Evolutionary conservation across 2,113 vertebrate genomes (phyloP).

Genomic region (Coptodon rendalli): DNA sequence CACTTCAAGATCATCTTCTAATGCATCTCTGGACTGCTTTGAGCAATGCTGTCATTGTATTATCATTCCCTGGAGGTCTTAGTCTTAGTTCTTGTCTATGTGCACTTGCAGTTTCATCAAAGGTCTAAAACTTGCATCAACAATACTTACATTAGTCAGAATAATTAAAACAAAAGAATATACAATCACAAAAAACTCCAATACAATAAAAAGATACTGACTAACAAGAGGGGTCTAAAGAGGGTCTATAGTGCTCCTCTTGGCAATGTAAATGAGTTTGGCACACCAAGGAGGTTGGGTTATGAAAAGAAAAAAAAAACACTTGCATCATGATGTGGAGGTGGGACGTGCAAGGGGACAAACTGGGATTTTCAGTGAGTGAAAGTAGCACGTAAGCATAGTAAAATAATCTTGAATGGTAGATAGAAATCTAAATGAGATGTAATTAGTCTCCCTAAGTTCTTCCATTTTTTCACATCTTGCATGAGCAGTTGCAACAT

Average conservation of each 20-base stretch:
- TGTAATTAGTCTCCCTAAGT: not conserved
- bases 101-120: not conserved
- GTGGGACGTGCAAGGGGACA: not conserved
- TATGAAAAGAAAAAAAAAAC: not conserved
- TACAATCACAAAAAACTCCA: not conserved
- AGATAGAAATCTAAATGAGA: not conserved
- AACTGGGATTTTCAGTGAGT: not conserved
- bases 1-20: not conserved
- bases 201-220: not conserved
- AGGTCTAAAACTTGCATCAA: not conserved
- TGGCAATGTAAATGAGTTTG: not conserved
- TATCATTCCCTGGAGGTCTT: not conserved
- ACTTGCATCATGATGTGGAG: not conserved
- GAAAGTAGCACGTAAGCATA: not conserved
- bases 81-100: not conserved
- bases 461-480: not conserved
- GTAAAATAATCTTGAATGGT: not conserved
- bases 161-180: not conserved
- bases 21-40: not conserved
- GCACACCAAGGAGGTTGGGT: not conserved
- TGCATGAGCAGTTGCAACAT: not conserved
- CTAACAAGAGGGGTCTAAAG: not conserved
- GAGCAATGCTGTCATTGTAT: not conserved
- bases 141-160: not conserved
- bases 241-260: not conserved